Evolutionary conservation across 2,797 vertebrate species (phyloP), one percentile per base, ranked within the genome.

Genomic region (Urophycis tenuis): DNA sequence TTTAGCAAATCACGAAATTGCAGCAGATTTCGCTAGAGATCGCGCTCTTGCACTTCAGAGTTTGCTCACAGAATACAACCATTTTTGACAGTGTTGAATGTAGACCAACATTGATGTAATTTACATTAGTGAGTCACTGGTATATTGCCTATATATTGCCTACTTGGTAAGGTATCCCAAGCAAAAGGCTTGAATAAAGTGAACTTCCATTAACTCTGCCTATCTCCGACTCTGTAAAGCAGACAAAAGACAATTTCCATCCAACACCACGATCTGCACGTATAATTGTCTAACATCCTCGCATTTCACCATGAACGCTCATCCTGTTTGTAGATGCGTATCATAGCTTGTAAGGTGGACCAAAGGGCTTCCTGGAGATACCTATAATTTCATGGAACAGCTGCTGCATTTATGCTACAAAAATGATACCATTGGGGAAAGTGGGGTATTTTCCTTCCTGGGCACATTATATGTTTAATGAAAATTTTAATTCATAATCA

Each of bases 401-500:
- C 78, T 83, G 78, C 49, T 53, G 72, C 78, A 77, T 79, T 79
- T 85, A 81, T 75, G 84, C 74, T 76, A 33, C 14, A 75, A 82
- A 85, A 83, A 72, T 80, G 33, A 64, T 41, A 76, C 76, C 71
- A 74, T 6, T 72, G 72, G 73, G 73, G 34, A 83, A 80, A 79
- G 15, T 22, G 22, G 69, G 71, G 70, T 71, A 70, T 74, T 75
- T 71, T 67, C 49, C 45, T 3, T 64, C 17, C 39, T 73, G 84
- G 81, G 88, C 82, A 83, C 80, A 82, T 83, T 81, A 83, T 80
- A 86, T 86, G 75, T 87, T 85, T 88, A 89, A 89, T 87, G 81
- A 86, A 89, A 88, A 84, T 89, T 75, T 86, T n/a, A n/a, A 82
- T 91, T 90, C 84, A 87, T 91, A 91, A 90, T 80, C 79, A 81